Percentiles rank a stretch among this genome's conserved stretches.
phyloP scores from a whole-genome alignment of 2,797 vertebrate genomes.

The Anas bahamensis region DNA sequence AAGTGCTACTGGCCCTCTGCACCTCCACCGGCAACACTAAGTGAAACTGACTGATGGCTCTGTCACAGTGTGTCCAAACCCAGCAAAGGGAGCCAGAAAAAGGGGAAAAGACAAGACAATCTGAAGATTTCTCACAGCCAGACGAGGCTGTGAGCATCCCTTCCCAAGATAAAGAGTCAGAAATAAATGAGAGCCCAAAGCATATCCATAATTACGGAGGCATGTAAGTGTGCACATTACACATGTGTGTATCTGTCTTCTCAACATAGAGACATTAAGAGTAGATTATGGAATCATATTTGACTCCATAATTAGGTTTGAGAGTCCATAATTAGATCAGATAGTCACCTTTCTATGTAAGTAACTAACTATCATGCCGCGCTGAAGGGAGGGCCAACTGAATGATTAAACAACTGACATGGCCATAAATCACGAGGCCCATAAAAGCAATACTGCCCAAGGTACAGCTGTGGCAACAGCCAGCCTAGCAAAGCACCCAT shows the following conservation, averaged over 20 bases:
- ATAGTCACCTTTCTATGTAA: conserved; percentile 57
- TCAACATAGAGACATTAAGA: conserved; percentile 3
- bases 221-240: neutral
- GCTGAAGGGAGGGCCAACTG: neutral
- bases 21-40: neutral
- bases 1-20: neutral
- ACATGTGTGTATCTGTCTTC: neutral
- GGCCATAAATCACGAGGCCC: conserved; percentile 43
- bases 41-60: neutral
- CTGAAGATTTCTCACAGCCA: neutral
- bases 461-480: neutral
- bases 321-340: conserved; percentile 61
- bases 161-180: neutral
- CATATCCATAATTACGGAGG: neutral
- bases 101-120: neutral
- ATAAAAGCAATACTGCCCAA: conserved; percentile 33
- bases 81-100: neutral
- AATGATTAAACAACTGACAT: conserved; percentile 48
- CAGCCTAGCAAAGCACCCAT: neutral
- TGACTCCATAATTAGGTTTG: conserved; percentile 61
- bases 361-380: conserved; percentile 6
- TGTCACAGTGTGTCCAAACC: neutral
- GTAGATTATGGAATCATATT: conserved; percentile 61
- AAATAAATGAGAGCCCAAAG: neutral
- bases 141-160: neutral